Percentiles rank a stretch among this genome's conserved stretches.
phyloP scores from a whole-genome alignment of 2,797 vertebrate genomes.

The Luscinia megarhynchos region DNA sequence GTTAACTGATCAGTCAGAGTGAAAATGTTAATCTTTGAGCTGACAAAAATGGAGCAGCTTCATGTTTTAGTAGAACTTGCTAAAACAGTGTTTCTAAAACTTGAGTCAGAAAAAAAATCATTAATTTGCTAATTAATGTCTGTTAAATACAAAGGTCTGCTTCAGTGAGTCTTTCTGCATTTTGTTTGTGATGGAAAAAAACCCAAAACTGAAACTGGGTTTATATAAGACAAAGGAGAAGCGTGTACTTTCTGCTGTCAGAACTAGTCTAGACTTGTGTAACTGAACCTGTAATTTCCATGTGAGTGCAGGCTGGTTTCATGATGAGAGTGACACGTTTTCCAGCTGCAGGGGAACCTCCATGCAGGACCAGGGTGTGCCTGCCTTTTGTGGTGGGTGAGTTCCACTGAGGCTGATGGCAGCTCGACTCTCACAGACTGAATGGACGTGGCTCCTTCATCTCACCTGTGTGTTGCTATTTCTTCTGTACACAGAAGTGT shows the following conservation, averaged over 20 bases:
- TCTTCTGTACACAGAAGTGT: background rate
- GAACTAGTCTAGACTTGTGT: background rate
- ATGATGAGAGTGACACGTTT: background rate
- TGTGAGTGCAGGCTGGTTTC: background rate
- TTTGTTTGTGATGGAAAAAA: background rate
- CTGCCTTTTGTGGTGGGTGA: background rate
- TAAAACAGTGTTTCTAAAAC: background rate
- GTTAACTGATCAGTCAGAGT: background rate
- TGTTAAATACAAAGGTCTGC: background rate
- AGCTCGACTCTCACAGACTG: background rate
- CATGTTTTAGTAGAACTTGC: background rate
- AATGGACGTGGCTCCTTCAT: background rate
- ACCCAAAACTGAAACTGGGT: background rate
- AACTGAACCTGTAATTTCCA: background rate
- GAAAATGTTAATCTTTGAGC: background rate
- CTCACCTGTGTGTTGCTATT: background rate
- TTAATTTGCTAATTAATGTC: background rate
- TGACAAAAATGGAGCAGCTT: background rate
- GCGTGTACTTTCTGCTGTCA: background rate
- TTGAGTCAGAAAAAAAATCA: background rate
- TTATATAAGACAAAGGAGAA: background rate
- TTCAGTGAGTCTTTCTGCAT: background rate
- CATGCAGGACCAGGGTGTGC: accelerated
- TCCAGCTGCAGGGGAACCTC: background rate
- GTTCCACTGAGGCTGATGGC: accelerated